phyloP scores from a whole-genome alignment of 2,113 vertebrate genomes.

The Rostratula benghalensis region DNA sequence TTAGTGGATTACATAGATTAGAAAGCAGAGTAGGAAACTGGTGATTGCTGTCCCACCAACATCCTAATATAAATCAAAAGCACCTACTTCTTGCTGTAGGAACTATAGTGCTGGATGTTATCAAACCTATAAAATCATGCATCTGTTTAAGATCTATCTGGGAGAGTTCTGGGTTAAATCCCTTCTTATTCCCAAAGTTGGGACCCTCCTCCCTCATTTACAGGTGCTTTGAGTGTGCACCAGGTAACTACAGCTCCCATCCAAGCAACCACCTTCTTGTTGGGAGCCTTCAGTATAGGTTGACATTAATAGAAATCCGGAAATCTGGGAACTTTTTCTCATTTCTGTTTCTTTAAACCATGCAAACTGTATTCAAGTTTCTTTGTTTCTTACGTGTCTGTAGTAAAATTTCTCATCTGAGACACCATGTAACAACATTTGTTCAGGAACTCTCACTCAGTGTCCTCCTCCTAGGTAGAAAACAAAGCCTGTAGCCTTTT shows the following conservation, averaged over 20 bases:
- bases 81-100: not conserved
- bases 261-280: not conserved
- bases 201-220: rapidly evolving
- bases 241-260: not conserved
- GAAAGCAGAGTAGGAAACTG: not conserved
- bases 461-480: not conserved
- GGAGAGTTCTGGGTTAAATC: not conserved
- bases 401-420: not conserved
- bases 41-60: not conserved
- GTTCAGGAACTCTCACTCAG: not conserved
- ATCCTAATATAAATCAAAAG: not conserved
- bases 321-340: not conserved
- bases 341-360: not conserved
- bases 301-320: not conserved
- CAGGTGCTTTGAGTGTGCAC: not conserved
- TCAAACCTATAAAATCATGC: not conserved
- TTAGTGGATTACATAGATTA: not conserved
- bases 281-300: not conserved
- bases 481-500: not conserved
- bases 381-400: not conserved
- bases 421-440: not conserved
- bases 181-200: not conserved
- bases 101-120: not conserved
- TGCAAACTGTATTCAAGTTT: not conserved
- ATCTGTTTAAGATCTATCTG: rapidly evolving